These are phyloP conservation scores for Dynastes hyllus DNA, from an alignment of 2,888 invertebrate species.

Conservation along the genomic window DNA sequence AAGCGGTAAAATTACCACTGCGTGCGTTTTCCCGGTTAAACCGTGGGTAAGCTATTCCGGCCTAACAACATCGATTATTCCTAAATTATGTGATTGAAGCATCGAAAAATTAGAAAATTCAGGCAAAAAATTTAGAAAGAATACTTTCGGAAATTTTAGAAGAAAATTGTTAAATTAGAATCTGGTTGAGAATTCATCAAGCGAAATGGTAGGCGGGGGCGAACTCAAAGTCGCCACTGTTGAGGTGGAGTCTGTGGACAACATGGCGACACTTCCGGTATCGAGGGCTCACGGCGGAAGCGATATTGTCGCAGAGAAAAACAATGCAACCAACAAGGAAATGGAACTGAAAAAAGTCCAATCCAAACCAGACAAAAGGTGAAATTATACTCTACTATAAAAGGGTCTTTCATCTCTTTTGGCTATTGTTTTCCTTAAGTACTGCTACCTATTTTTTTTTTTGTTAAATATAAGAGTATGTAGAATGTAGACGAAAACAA, in stretches of 20 bases:
- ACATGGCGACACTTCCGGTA: slow-evolving; percentile 92
- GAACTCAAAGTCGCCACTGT: slow-evolving; percentile 93
- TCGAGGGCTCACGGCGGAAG: slow-evolving; percentile 79
- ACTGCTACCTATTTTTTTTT: background rate
- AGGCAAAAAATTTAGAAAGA: slow-evolving; percentile 15
- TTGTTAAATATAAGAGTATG: background rate
- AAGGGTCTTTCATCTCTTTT: slow-evolving; percentile 29
- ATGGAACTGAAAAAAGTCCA: slow-evolving; percentile 91
- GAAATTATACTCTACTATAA: slow-evolving; percentile 40
- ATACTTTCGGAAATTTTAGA: slow-evolving; percentile 2
- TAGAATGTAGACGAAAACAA: background rate
- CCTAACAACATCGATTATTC: slow-evolving; percentile 55
- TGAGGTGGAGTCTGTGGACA: slow-evolving; percentile 89
- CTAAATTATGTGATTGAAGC: slow-evolving; percentile 50
- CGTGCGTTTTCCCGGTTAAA: slow-evolving; percentile 29
- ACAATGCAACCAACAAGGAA: slow-evolving; percentile 88
- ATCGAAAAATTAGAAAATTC: slow-evolving; percentile 44
- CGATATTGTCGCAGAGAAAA: slow-evolving; percentile 86
- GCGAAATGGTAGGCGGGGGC: slow-evolving; percentile 78
- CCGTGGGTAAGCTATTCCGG: slow-evolving; percentile 51
- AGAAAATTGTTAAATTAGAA: slow-evolving; percentile 22
- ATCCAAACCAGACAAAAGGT: slow-evolving; percentile 90
- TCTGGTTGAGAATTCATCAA: slow-evolving; percentile 42
- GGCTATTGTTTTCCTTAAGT: slow-evolving; percentile 30
- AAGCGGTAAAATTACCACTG: slow-evolving; percentile 28